These are phyloP conservation scores for Heliocidaris tuberculata DNA, from an alignment of 35 echinoderm and acorn worm genomes.

Conservation along the genomic window DNA sequence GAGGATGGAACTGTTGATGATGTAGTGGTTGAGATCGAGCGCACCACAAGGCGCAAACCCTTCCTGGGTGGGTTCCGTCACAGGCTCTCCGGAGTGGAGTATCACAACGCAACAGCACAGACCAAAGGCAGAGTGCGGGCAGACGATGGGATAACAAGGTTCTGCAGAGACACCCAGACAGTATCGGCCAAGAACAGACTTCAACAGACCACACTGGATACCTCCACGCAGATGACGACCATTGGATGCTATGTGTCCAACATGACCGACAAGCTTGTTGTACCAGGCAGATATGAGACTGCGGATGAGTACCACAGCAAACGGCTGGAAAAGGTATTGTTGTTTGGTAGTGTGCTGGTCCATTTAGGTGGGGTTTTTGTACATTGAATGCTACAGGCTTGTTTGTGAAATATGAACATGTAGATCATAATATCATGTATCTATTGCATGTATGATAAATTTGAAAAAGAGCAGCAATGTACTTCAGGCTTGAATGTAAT, in stretches of 20 bases:
- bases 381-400: neutral
- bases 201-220: constrained; percentile 79
- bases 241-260: constrained; percentile 94
- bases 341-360: neutral
- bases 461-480: neutral
- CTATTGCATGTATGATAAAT: neutral
- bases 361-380: neutral
- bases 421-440: neutral
- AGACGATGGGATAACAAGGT: constrained; percentile 88
- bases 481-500: neutral
- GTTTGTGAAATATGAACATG: neutral
- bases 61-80: constrained; percentile 91
- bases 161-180: constrained; percentile 95
- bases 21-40: constrained; percentile 96
- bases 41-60: constrained; percentile 81
- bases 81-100: constrained; percentile 70
- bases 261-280: constrained; percentile 88
- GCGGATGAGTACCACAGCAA: constrained; percentile 84
- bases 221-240: constrained; percentile 94
- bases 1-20: constrained; percentile 81
- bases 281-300: constrained; percentile 84
- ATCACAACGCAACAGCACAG: constrained; percentile 85
- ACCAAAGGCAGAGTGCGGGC: constrained; percentile 73
- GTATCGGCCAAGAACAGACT: constrained; percentile 74
- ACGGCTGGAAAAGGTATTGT: constrained; percentile 81